phyloP scores from a whole-genome alignment of 2,113 vertebrate species.

The Ellobius talpinus region DNA sequence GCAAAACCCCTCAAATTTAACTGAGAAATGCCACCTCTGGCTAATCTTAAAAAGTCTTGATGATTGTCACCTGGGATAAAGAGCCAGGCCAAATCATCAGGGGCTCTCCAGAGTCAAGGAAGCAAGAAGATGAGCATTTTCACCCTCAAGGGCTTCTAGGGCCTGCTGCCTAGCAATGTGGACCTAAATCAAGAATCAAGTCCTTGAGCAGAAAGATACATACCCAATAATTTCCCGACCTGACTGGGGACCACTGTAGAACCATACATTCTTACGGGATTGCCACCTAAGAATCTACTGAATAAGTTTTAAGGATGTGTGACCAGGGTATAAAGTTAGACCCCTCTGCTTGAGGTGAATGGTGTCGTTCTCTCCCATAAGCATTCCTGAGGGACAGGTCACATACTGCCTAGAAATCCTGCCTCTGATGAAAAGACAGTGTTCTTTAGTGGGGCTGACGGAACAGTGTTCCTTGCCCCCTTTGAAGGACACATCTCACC shows the following conservation, averaged over 20 bases:
- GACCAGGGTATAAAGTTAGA: neutral
- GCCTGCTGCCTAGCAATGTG: neutral
- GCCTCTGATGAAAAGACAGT: neutral
- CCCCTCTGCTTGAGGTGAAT: neutral
- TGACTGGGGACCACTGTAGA: neutral
- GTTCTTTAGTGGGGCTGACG: neutral
- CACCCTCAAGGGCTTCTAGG: neutral
- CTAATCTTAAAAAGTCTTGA: neutral
- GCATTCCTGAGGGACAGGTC: neutral
- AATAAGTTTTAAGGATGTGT: neutral
- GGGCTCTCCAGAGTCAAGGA: neutral
- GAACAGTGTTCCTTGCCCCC: neutral
- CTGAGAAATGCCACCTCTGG: too few species aligned
- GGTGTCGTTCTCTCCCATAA: neutral
- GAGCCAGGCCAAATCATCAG: neutral
- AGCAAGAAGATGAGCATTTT: neutral
- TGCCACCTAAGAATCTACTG: neutral
- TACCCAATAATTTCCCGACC: neutral
- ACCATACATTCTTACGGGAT: neutral
- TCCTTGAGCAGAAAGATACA: neutral
- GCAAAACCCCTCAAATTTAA: neutral
- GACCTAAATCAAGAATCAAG: neutral
- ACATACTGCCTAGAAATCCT: too few species aligned
- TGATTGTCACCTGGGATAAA: neutral
- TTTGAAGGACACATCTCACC: neutral